phyloP scores from a whole-genome alignment of 2,113 vertebrate species.

The Chelonoidis abingdonii region DNA sequence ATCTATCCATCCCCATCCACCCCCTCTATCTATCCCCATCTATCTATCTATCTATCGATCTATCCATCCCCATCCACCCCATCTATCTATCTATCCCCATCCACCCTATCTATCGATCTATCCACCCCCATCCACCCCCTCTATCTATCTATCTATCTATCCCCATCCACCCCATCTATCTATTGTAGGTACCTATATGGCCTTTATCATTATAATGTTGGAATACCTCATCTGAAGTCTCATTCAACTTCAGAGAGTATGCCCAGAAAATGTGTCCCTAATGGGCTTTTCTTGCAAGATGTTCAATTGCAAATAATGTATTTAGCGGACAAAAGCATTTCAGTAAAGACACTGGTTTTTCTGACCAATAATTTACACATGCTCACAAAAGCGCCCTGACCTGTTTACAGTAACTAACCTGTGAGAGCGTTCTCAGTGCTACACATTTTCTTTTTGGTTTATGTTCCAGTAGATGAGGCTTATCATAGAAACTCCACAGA shows the following conservation, averaged over 20 bases:
- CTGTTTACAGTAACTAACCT: background rate
- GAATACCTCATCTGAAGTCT: background rate
- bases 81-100: no score
- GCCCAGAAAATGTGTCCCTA: background rate
- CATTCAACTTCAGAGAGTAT: background rate
- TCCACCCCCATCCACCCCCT: no score
- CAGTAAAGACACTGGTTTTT: background rate
- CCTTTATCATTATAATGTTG: no score
- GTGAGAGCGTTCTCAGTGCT: background rate
- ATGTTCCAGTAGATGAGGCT: background rate
- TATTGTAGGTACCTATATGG: no score
- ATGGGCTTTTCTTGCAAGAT: background rate
- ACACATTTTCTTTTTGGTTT: background rate
- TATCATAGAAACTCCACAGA: background rate
- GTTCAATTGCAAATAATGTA: background rate
- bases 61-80: no score
- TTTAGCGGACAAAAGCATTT: background rate
- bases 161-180: no score
- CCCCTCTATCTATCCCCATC: no score
- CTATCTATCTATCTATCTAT: no score
- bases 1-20: no score
- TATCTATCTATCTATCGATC: no score
- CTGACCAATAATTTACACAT: background rate
- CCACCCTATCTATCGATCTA: no score
- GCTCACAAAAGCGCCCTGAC: rapidly evolving